phyloP scores from a whole-genome alignment of 2,888 invertebrate species.

The Leucophora obtusa region DNA sequence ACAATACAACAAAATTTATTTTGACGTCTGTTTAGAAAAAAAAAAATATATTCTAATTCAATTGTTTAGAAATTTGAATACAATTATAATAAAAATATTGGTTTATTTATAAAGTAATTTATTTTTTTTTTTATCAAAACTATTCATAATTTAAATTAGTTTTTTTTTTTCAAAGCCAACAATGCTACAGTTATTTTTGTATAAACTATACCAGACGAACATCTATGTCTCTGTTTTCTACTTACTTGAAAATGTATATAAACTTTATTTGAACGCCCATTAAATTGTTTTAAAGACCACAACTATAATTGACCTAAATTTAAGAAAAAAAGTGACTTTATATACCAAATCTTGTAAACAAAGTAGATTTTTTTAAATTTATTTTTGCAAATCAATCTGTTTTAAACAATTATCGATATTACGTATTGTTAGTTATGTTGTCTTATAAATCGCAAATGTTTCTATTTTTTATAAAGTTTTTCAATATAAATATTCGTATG shows the following conservation, averaged over 20 bases:
- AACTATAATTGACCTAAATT: slow-evolving; percentile 29
- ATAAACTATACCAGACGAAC: not conserved
- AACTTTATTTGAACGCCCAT: slow-evolving; percentile 23
- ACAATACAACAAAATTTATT: not conserved
- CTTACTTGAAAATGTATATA: not conserved
- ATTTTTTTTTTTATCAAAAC: not conserved
- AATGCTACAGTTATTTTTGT: not conserved
- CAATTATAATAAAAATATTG: not conserved
- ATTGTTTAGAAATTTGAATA: not conserved
- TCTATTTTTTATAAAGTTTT: not conserved
- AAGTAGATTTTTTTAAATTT: not conserved
- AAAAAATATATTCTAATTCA: not conserved
- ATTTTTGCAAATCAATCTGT: slow-evolving; percentile 44
- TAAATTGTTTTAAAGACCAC: slow-evolving; percentile 7
- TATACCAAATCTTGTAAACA: not conserved
- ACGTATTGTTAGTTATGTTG: slow-evolving; percentile 16
- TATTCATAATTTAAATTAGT: not conserved
- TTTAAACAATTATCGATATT: slow-evolving; percentile 37
- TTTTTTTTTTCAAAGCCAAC: not conserved
- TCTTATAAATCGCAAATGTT: slow-evolving; percentile 24
- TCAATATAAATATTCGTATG: not conserved
- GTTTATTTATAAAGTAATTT: not conserved
- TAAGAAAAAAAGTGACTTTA: not conserved
- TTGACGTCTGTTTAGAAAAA: not conserved
- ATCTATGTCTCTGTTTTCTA: not conserved